A percentile compares a stretch with the other conserved stretches of the same genome.
phyloP scores from a whole-genome alignment of 2,888 invertebrate genomes.

The Macrosiphum euphorbiae region DNA sequence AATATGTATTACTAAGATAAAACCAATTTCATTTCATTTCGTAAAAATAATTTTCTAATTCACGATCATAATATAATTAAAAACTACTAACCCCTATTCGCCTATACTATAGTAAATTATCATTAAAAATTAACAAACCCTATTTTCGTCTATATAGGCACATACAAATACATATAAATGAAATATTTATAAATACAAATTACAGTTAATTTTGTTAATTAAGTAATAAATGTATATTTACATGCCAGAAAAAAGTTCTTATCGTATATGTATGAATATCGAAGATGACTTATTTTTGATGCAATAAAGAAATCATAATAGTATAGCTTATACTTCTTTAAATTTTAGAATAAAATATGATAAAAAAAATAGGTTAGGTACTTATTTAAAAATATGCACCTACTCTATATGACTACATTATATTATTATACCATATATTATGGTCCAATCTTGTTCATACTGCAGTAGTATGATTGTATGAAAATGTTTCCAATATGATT shows the following conservation, averaged over 20 bases:
- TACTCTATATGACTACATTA: too few species aligned
- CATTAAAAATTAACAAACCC: neutral
- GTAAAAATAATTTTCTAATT: neutral
- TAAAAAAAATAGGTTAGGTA: neutral
- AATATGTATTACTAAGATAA: neutral
- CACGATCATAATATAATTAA: neutral
- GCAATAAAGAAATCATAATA: neutral
- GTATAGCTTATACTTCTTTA: neutral
- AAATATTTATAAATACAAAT: neutral
- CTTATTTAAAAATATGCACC: neutral
- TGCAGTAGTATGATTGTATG: too few species aligned
- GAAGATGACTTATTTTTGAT: neutral
- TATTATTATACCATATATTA: too few species aligned
- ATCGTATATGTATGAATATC: neutral
- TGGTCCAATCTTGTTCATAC: too few species aligned
- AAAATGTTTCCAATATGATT: neutral
- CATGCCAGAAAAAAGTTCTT: neutral
- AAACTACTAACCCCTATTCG: neutral
- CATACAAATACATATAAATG: neutral
- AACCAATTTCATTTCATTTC: neutral
- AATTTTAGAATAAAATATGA: neutral
- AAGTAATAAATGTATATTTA: neutral
- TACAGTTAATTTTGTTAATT: neutral
- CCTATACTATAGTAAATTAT: neutral
- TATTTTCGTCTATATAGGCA: neutral